These are phyloP conservation scores for Apamea anceps DNA, from an alignment of 2,888 invertebrate genomes.

Conservation along the genomic window DNA sequence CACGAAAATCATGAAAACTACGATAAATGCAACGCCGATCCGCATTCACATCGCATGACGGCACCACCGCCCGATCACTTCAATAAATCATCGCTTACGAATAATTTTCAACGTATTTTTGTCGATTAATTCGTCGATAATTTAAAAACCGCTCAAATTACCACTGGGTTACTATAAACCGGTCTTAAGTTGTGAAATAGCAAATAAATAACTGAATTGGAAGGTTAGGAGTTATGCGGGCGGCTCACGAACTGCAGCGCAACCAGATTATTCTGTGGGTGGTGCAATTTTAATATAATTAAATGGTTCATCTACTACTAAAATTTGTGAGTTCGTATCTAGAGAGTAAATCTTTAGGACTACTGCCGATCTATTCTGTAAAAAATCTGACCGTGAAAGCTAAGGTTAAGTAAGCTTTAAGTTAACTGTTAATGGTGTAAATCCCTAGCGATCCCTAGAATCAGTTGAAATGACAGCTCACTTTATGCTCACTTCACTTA, in stretches of 20 bases:
- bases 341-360: background rate
- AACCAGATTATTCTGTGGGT: slow-evolving; percentile 62
- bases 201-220: slow-evolving; percentile 86
- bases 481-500: too few species aligned
- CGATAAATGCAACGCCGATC: slow-evolving; percentile 65
- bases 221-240: slow-evolving; percentile 77
- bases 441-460: too few species aligned
- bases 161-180: slow-evolving; percentile 70
- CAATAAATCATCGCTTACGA: slow-evolving; percentile 77
- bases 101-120: slow-evolving; percentile 78
- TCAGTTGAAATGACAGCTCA: too few species aligned
- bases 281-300: slow-evolving; percentile 41
- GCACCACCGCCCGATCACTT: slow-evolving; percentile 46
- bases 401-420: too few species aligned
- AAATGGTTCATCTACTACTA: background rate
- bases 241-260: slow-evolving; percentile 76
- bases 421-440: too few species aligned
- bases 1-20: slow-evolving; percentile 60
- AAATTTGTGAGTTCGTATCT: background rate
- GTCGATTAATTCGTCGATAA: slow-evolving; percentile 45
- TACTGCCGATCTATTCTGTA: too few species aligned
- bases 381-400: too few species aligned
- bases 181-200: slow-evolving; percentile 81
- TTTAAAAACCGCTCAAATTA: slow-evolving; percentile 60
- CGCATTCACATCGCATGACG: slow-evolving; percentile 66